Percentiles rank a stretch among this genome's conserved stretches.
phyloP scores from a whole-genome alignment of 2,888 invertebrate species.

The Chrysomela aeneicollis region DNA sequence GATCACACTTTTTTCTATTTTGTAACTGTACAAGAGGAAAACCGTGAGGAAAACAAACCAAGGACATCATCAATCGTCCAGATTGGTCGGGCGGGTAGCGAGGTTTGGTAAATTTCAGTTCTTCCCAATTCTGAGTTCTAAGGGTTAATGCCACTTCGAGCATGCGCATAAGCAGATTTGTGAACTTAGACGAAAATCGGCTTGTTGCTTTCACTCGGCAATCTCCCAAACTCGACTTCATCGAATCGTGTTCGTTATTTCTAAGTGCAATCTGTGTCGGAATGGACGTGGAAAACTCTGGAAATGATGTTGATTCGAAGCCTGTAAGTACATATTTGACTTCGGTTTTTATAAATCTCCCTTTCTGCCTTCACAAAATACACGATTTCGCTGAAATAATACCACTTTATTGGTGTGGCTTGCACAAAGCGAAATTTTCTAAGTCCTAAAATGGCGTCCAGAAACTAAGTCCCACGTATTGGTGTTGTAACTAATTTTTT shows the following conservation, averaged over 20 bases:
- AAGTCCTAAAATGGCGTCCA: conserved; percentile 91
- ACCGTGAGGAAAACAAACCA: no score
- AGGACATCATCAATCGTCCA: no score
- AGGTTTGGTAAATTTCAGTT: no score
- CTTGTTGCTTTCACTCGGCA: conserved; percentile 41
- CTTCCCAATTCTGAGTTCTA: conserved; percentile 42
- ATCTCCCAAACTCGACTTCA: conserved; percentile 25
- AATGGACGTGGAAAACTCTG: conserved; percentile 74
- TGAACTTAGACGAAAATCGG: conserved; percentile 65
- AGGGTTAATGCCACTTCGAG: conserved; percentile 57
- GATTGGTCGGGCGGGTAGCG: no score
- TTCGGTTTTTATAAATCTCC: conserved; percentile 40
- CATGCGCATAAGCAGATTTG: conserved; percentile 70
- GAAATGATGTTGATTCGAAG: conserved; percentile 67
- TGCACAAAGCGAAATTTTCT: conserved; percentile 66
- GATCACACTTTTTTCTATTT: no score
- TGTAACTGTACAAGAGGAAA: no score
- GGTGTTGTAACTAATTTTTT: conserved; percentile 6
- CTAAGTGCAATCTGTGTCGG: conserved; percentile 62
- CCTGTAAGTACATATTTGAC: conserved; percentile 66
- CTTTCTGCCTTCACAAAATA: conserved; percentile 41
- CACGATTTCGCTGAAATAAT: conserved; percentile 36
- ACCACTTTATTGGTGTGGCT: conserved; percentile 64
- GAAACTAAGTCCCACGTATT: conserved; percentile 72
- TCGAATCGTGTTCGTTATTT: conserved; percentile 46